Base-by-base conservation (phyloP, 2,888 invertebrate genomes). In the Caenorhabditis sp. region DNA sequence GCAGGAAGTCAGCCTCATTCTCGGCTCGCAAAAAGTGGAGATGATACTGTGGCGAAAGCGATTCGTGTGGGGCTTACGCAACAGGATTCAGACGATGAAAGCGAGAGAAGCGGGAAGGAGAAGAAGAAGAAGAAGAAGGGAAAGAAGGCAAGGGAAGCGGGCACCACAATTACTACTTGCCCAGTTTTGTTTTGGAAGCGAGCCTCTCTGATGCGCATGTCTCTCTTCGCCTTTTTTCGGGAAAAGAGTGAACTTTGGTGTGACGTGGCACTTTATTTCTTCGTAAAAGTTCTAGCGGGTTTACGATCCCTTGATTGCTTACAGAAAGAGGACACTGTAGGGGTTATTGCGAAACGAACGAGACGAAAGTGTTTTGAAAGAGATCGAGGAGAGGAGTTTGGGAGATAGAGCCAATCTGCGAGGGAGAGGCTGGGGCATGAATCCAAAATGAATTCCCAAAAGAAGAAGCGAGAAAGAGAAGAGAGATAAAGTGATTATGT, bases 301-400 rank as follows among this genome's bases (percentile, higher is more conserved):
- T 62, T 62, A 62, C 62, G 52, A 62, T 48, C 37, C 5, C 15
- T 50, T 41, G 27, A 62, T 48, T 48, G 26, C 26, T 30, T 46
- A n/a, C 22, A 35, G 43, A 59, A 35, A 26, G 39, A 17, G 46
- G 55, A 5, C 39, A 58, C 32, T 45, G 55, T 63, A 63, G 15
- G n/a, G 43, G 30, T 46, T 45, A 55, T 59, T 70, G 46, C 59
- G 61, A 70, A 70, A 70, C 45, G 45, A 41, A 7, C n/a, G 37
- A n/a, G n/a, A 62, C 0, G 24, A 30, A 13, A 30, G 32, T 24
- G 39, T 45, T 53, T 37, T 37, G 48, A 27, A 13, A 26, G 35
- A 37, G 37, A 46, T 7, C 45, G 17, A 35, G 30, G 30, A 13
- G 20, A 37, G 20, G 15, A 39, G 17, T n/a, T 24, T 15, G 52